Evolutionary conservation across 2,797 vertebrate species (phyloP).

Genomic region (Enteromius treurensis): DNA sequence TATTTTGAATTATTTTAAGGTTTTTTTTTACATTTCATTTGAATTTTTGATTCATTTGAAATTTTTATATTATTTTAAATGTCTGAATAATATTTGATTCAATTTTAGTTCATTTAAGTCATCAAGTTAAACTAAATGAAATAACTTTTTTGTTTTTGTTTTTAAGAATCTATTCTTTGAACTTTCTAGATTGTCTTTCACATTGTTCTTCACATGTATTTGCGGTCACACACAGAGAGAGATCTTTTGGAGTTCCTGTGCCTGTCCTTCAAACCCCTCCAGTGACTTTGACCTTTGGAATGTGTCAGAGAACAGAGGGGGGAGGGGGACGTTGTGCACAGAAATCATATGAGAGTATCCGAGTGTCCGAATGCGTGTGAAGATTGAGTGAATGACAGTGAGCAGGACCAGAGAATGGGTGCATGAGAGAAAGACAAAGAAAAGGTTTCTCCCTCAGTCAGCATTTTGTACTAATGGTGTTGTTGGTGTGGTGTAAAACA

Average conservation of each 20-base stretch:
- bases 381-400: conserved; percentile 51
- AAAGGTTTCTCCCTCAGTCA: conserved; percentile 52
- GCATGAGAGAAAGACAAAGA: conserved; percentile 48
- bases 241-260: conserved; percentile 72
- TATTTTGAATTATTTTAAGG: neutral
- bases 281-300: conserved; percentile 86
- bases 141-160: too few species aligned
- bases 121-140: neutral
- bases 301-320: conserved; percentile 73
- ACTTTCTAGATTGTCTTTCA: conserved; percentile 66
- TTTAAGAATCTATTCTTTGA: too few species aligned
- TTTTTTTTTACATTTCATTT: neutral
- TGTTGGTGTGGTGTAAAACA: conserved; percentile 51
- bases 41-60: too few species aligned
- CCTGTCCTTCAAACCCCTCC: conserved; percentile 83
- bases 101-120: neutral
- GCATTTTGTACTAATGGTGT: conserved; percentile 53
- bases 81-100: neutral
- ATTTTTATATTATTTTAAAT: neutral
- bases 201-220: conserved; percentile 55
- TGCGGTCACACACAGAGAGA: conserved; percentile 66
- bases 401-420: conserved; percentile 50
- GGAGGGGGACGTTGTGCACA: conserved; percentile 69
- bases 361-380: conserved; percentile 47
- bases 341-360: conserved; percentile 62